These are phyloP conservation scores for Sphaerophoria rueppellii DNA, from an alignment of 2,888 invertebrate genomes.

Conservation along the genomic window DNA sequence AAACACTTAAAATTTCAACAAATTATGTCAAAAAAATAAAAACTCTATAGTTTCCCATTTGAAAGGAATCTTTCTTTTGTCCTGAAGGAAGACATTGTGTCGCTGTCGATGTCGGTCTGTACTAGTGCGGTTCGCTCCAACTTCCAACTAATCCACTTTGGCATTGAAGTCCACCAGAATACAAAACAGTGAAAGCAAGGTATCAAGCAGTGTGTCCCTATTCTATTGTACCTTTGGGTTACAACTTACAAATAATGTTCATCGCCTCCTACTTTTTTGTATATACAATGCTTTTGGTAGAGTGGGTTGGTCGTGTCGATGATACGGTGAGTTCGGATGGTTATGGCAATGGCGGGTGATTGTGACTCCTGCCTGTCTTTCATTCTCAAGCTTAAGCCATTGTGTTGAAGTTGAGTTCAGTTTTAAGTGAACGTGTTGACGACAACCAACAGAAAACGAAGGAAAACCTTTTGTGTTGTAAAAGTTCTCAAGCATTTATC, in stretches of 20 bases:
- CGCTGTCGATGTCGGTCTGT: neutral
- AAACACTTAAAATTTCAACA: slow-evolving; percentile 24
- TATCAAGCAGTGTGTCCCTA: slow-evolving; percentile 30
- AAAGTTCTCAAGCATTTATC: slow-evolving; percentile 21
- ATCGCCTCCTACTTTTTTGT: slow-evolving; percentile 26
- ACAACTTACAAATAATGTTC: slow-evolving; percentile 33
- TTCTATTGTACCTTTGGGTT: slow-evolving; percentile 36
- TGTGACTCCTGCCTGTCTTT: neutral
- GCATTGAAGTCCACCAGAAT: slow-evolving; percentile 37
- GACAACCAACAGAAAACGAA: slow-evolving; percentile 30
- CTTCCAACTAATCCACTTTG: slow-evolving; percentile 45
- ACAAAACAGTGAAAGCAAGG: slow-evolving; percentile 33
- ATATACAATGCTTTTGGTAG: slow-evolving; percentile 1
- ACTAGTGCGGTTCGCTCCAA: neutral
- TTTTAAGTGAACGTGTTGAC: slow-evolving; percentile 54
- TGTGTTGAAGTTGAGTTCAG: slow-evolving; percentile 53
- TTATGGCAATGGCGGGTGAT: neutral
- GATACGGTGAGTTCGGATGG: neutral
- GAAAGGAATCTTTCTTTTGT: slow-evolving; percentile 17
- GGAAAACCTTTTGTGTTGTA: slow-evolving; percentile 46
- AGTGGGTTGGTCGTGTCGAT: neutral
- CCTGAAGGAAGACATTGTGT: neutral
- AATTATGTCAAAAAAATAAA: slow-evolving; percentile 40
- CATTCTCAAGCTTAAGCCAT: slow-evolving; percentile 10
- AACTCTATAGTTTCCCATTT: slow-evolving; percentile 32